Percentiles rank a stretch among this genome's conserved stretches.
These are phyloP conservation scores for Drymonia ruficornis DNA, from an alignment of 2,888 invertebrate species.

Conservation along the genomic window DNA sequence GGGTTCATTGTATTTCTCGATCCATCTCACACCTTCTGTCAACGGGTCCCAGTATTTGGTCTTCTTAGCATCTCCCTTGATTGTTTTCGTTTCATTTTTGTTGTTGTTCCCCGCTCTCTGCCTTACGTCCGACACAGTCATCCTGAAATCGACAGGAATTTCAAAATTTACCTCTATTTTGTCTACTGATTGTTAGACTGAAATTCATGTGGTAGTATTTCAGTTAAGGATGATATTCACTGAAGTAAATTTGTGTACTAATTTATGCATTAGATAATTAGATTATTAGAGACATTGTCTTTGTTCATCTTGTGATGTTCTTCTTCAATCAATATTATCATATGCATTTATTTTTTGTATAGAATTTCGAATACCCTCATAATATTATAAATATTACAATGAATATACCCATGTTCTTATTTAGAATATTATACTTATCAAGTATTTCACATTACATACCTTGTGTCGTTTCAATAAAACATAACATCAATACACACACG, in stretches of 20 bases:
- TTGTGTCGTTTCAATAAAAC: neutral
- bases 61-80: slow-evolving; percentile 26
- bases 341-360: no score
- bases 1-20: slow-evolving; percentile 82
- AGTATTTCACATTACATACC: neutral
- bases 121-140: slow-evolving; percentile 45
- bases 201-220: no score
- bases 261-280: no score
- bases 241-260: no score
- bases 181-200: neutral
- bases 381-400: no score
- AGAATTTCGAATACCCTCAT: no score
- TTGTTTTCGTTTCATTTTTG: slow-evolving; percentile 13
- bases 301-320: no score
- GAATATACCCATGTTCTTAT: no score
- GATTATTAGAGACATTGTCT: no score
- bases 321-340: no score
- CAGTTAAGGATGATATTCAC: no score
- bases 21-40: slow-evolving; percentile 85
- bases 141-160: slow-evolving; percentile 33
- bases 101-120: slow-evolving; percentile 34
- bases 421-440: no score
- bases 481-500: slow-evolving; percentile 33
- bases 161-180: neutral
- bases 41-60: slow-evolving; percentile 79